Evolutionary conservation across 1,140 invertebrate genomes (phyloP), one percentile per base, ranked within the genome.

Genomic region (Teleopsis dalmanni): DNA sequence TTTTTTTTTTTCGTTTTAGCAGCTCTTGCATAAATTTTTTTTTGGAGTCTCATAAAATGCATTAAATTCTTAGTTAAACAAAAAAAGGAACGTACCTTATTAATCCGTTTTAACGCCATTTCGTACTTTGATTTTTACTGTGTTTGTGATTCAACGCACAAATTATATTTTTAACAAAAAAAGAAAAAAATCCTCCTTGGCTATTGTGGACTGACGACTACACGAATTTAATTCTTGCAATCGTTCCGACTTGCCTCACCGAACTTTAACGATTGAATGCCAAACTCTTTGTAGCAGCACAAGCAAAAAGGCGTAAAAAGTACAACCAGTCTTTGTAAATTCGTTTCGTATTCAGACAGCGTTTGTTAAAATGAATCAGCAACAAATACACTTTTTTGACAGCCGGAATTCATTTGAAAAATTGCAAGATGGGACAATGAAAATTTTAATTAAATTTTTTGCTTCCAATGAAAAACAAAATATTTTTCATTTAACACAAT

Each of bases 91-190:
- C n/a, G n/a, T 84, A 89, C 88, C 87, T 92, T 91, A 84, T 91
- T 91, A 81, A 92, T 92, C 86, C 89, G 81, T 83, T 91, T 92
- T 82, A 92, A 84, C 80, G 89, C 88, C 89, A 92, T 92, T 87
- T 68, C 65, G 64, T 64, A 67, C 68, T 68, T 68, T 67, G 62
- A 68, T 66, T 66, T 62, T 35, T 46, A 46, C 21, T 36, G 44
- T 46, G 44, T 46, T 27, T 46, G 27, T 25, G 35, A 21, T 33
- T 27, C n/a, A 46, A 33, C 33, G 44, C 44, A 46, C 44, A 46
- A 46, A 43, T 34, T 31, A 34, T 34, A 35, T 34, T 46, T 46
- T 46, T 8, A 34, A 46, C 25, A 34, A 46, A 46, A 46, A 45
- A 42, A 46, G 35, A 36, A 29, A 46, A 46, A 46, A 46, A 34